Evolutionary conservation across 2,113 vertebrate species (phyloP).

Genomic region (Serinus canaria): DNA sequence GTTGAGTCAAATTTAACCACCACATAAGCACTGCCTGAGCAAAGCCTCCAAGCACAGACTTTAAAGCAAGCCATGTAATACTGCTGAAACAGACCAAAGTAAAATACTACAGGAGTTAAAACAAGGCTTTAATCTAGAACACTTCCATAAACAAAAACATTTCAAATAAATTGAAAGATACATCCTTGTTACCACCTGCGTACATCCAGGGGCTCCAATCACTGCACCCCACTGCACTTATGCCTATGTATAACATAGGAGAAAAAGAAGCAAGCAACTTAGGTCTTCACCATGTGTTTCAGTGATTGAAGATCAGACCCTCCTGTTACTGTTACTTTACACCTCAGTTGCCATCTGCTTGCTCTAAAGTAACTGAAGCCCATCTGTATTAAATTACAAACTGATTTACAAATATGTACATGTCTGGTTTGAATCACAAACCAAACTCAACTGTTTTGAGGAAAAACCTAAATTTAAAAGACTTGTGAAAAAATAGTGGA

Average conservation of each 20-base stretch:
- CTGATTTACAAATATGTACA: slow-evolving; percentile 36
- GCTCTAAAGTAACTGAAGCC: background rate
- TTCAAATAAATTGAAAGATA: background rate
- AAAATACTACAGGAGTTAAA: background rate
- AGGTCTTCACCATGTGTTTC: background rate
- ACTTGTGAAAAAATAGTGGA: background rate
- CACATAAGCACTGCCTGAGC: background rate
- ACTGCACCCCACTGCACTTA: background rate
- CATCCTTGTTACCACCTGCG: background rate
- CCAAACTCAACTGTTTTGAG: background rate
- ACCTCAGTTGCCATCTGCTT: background rate
- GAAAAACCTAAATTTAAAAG: background rate
- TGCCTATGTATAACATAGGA: slow-evolving; percentile 53
- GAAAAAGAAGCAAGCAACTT: background rate
- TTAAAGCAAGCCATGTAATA: background rate
- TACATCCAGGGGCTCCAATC: background rate
- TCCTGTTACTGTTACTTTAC: background rate
- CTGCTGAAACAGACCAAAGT: background rate
- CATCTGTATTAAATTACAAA: slow-evolving; percentile 38
- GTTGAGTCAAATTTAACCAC: background rate
- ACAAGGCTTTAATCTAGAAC: background rate
- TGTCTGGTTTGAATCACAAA: background rate
- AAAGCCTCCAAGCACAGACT: background rate
- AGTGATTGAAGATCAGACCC: background rate
- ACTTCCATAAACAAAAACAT: background rate